Conservation (phyloP, 2,113 vertebrate species). For the Anguilla rostrata region DNA sequence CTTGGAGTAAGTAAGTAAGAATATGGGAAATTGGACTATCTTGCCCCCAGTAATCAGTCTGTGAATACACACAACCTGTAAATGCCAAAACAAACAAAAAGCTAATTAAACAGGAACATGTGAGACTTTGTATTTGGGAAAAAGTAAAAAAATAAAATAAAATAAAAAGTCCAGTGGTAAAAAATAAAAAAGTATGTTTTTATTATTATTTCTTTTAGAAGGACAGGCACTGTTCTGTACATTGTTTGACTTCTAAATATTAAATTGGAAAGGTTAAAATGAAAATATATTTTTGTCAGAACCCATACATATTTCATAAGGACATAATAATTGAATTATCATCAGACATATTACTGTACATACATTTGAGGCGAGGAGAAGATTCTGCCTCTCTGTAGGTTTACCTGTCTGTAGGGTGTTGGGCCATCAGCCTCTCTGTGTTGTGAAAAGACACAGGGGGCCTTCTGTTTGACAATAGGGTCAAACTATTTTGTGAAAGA, state of each 20-base stretch:
- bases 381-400: not conserved
- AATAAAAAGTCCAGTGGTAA: not conserved
- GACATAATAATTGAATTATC: not conserved
- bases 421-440: not conserved
- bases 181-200: not conserved
- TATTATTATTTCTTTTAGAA: no score
- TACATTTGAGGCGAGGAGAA: not conserved
- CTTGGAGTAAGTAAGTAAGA: not conserved
- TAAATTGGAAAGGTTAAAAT: not conserved
- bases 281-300: no score
- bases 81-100: not conserved
- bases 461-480: not conserved
- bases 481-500: not conserved
- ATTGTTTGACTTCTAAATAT: not conserved
- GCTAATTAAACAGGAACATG: not conserved
- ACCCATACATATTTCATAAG: no score
- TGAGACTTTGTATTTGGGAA: not conserved
- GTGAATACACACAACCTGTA: not conserved
- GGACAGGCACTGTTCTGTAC: no score
- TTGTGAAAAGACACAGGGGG: not conserved
- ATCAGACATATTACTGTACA: not conserved
- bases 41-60: no score
- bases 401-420: not conserved
- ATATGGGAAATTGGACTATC: not conserved
- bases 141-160: not conserved